Evolutionary conservation across 1,140 invertebrate species (phyloP).

Genomic region (Nasonia giraulti): DNA sequence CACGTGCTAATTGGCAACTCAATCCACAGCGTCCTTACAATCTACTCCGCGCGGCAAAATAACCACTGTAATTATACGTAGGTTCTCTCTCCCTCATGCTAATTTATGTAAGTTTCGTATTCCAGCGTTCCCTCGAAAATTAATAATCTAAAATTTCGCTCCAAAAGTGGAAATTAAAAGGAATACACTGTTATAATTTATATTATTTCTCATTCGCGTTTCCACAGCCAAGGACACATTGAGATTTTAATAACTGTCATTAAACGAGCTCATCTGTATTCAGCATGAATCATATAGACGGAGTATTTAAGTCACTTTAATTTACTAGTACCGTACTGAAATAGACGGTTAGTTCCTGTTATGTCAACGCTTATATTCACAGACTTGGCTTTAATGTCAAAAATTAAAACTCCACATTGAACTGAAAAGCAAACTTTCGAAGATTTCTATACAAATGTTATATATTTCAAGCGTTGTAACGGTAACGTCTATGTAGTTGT

Average conservation of each 20-base stretch:
- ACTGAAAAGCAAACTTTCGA: no score
- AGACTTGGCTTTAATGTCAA: background rate
- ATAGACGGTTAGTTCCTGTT: conserved; percentile 17
- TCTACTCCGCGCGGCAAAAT: conserved; percentile 39
- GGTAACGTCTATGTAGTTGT: background rate
- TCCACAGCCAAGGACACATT: background rate
- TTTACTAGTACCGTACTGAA: background rate
- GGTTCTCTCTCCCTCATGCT: conserved; percentile 1
- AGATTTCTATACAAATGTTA: background rate
- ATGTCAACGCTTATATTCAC: conserved; percentile 11
- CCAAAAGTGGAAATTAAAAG: conserved; percentile 17
- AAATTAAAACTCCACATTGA: no score
- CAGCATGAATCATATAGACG: conserved; percentile 20
- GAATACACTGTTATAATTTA: conserved; percentile 27
- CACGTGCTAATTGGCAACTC: conserved; percentile 52
- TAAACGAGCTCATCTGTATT: conserved; percentile 26
- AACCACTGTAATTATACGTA: conserved; percentile 45
- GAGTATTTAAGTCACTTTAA: conserved; percentile 26
- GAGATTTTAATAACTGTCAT: conserved; percentile 44
- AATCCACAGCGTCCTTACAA: conserved; percentile 43
- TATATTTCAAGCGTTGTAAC: background rate
- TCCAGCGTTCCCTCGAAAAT: conserved; percentile 17
- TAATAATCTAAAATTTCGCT: conserved; percentile 47
- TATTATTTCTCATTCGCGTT: conserved; percentile 24
- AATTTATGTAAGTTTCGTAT: conserved; percentile 43